These are phyloP conservation scores for Synaphobranchus kaupii DNA, from an alignment of 2,797 vertebrate genomes.

Conservation along the genomic window DNA sequence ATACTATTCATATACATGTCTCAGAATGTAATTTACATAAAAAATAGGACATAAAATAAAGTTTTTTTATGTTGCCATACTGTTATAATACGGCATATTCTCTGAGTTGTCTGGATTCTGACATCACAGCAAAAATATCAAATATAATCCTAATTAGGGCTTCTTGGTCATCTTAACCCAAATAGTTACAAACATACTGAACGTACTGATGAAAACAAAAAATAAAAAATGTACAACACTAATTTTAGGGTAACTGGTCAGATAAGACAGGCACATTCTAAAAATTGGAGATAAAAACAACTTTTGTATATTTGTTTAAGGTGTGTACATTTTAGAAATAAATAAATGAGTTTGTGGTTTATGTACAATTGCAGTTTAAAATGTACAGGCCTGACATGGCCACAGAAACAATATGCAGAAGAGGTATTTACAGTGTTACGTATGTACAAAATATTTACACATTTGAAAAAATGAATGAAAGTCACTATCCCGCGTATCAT, in stretches of 20 bases:
- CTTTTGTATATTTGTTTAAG: conserved; percentile 1
- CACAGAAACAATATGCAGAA: conserved; percentile 41
- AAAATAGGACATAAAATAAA: neutral
- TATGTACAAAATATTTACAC: conserved; percentile 62
- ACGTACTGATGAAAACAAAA: neutral
- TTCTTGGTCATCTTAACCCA: neutral
- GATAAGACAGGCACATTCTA: neutral
- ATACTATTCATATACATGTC: neutral
- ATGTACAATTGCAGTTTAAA: conserved; percentile 47
- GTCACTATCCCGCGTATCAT: neutral
- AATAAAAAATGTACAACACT: neutral
- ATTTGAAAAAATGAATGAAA: conserved; percentile 32
- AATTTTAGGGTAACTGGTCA: neutral
- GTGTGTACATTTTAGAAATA: conserved; percentile 60
- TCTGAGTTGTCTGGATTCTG: neutral
- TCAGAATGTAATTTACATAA: neutral
- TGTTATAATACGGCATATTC: neutral
- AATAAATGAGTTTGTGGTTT: conserved; percentile 64
- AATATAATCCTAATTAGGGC: neutral
- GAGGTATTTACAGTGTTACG: conserved; percentile 15
- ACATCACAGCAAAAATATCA: neutral
- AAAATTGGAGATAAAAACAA: conserved; percentile 6
- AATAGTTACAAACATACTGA: neutral
- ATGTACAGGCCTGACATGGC: conserved; percentile 56
- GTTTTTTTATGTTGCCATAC: neutral